phyloP scores from a whole-genome alignment of 2,888 invertebrate genomes.

The Dicyrtomina minuta region DNA sequence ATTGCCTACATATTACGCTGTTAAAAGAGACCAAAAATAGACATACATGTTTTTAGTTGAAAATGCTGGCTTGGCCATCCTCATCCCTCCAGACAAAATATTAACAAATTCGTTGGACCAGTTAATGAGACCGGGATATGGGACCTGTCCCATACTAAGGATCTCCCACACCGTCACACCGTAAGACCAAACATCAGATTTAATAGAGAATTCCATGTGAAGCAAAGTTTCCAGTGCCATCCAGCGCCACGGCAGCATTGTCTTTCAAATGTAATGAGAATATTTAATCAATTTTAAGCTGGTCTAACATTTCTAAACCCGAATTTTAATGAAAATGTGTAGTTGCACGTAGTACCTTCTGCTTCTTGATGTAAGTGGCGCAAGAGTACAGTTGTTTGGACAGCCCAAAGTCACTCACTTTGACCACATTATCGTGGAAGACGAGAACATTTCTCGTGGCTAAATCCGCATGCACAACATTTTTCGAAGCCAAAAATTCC shows the following conservation, averaged over 20 bases:
- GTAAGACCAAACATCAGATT: neutral
- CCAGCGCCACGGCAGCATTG: neutral
- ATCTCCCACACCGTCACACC: neutral
- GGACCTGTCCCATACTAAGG: neutral
- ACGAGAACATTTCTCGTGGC: neutral
- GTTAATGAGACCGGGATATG: neutral
- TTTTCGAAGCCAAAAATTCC: constrained; percentile 9
- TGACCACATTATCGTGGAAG: neutral
- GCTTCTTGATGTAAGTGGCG: neutral
- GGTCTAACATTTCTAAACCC: neutral
- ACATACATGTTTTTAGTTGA: neutral
- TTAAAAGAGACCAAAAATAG: too few relatives aligned
- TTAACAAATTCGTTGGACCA: neutral
- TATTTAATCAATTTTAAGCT: neutral
- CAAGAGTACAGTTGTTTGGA: neutral
- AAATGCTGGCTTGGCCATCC: neutral
- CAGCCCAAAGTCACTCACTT: neutral
- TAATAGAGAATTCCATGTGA: neutral
- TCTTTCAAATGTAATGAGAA: neutral
- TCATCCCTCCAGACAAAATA: neutral
- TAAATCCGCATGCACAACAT: neutral
- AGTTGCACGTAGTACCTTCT: too few relatives aligned
- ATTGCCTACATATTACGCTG: too few relatives aligned
- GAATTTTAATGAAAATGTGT: too few relatives aligned
- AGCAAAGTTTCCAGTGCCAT: neutral